Base-by-base conservation (phyloP, 2,113 vertebrate genomes). In the Lipotes vexillifer region DNA sequence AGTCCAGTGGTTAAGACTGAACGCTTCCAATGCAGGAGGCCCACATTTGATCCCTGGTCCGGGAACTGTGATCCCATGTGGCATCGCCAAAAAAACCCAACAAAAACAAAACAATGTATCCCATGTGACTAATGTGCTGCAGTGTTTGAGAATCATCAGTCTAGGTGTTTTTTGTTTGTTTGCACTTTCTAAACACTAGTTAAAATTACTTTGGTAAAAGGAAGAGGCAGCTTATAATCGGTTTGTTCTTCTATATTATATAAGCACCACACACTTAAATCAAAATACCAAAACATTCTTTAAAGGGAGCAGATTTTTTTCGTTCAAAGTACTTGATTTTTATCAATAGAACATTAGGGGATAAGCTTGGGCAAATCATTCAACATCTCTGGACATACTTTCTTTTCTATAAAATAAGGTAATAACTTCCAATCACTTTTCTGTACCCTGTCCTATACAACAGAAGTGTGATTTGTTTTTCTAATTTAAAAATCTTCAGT, bases 171-270 rank as follows among this genome's bases (percentile, higher is more conserved):
- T 44, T 92, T 44, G 13, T 83, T 92, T 12, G 66, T 92, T 69
- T 82, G n/a, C 7, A 8, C 33, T 86, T 93, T 86, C 83, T 90
- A 69, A 69, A 61, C n/a, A 78, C n/a, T 68, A 90, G 27, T 88
- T 96, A 31, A 94, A 94, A 88, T 92, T 5, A 69, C 18, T 8
- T 81, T 65, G 59, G 44, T 90, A 88, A 88, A 96, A 96, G 65
- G 52, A 93, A 63, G 4, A 49, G n/a, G 8, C 23, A 83, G 5
- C 68, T 84, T 96, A 80, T 81, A 74, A 89, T 69, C 74, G 21
- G 3, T 77, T 92, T 81, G 31, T 82, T 96, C 41, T 90, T 46
- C 46, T 72, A 9, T 91, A 72, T 84, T 90, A 90, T 87, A 75
- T 77, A 68, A 80, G 41, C 52, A 83, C 80, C 38, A 88, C 77